These are phyloP conservation scores for Echinarachnius parma DNA, from an alignment of 53 echinoderm and acorn worm genomes.

Conservation along the genomic window DNA sequence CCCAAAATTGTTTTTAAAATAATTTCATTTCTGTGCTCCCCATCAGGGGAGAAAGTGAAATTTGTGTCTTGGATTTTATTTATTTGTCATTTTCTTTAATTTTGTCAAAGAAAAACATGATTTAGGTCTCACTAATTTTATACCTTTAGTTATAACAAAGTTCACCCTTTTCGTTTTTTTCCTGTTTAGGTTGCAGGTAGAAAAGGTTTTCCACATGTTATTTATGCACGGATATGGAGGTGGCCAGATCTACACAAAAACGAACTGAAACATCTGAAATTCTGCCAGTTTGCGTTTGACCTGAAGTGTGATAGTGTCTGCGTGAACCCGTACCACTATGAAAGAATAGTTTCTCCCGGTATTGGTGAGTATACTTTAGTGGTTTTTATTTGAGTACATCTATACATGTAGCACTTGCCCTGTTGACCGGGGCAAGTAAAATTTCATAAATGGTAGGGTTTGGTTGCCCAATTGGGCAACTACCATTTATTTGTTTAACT, in stretches of 20 bases:
- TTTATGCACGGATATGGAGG: conserved; percentile 93
- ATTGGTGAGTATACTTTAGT: conserved; percentile 81
- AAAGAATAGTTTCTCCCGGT: conserved; percentile 94
- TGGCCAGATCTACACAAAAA: conserved; percentile 99
- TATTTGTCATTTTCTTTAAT: neutral
- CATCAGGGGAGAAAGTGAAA: too few relatives aligned
- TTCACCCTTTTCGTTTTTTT: neutral
- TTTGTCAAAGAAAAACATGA: neutral
- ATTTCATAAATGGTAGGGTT: too few relatives aligned
- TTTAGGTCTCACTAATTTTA: neutral
- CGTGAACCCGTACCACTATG: conserved; percentile 97
- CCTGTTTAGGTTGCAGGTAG: conserved; percentile 85
- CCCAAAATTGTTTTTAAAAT: too few relatives aligned
- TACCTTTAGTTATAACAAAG: too few relatives aligned
- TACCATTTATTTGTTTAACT: too few relatives aligned
- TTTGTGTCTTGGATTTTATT: too few relatives aligned
- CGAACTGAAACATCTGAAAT: conserved; percentile 96
- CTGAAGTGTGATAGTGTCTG: conserved; percentile 98
- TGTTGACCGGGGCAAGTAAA: too few relatives aligned
- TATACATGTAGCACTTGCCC: too few relatives aligned
- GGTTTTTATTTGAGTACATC: too few relatives aligned
- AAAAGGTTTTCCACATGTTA: conserved; percentile 97
- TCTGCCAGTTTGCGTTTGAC: conserved; percentile 98
- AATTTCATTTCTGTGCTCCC: too few relatives aligned
- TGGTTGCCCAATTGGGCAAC: too few relatives aligned